Base-by-base conservation (phyloP, 92 coral and sea anemone species). In the Scolanthus callimorphus region DNA sequence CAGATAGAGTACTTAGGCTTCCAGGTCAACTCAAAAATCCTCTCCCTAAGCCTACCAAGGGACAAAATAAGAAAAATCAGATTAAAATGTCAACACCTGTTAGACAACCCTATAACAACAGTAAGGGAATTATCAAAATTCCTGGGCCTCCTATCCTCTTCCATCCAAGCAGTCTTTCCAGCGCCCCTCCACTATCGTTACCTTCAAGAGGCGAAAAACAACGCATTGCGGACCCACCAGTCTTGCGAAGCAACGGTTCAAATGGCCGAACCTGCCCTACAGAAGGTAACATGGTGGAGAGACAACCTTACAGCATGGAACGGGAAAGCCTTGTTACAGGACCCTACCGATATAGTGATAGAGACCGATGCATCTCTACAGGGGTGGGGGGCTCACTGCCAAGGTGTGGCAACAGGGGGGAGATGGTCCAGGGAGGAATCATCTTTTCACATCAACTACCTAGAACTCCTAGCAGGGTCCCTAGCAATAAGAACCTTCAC, bases 311-410 rank as follows among this genome's bases (percentile, higher is more conserved):
- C 49, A 15, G 76, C 65, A 11, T 76, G 83, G 71, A 76, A 76
- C 19, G 70, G 76, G 27, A 68, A 41, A 41, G 62, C 82, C 58
- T 49, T 76, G 8, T 29, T 76, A 15, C 74, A 57, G 4, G 39
- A 65, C 20, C 24, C 81, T 27, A 65, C 74, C 51, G 74, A 74
- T 25, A 45, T 65, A 19, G 64, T 67, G 20, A 74, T 74, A 54
- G 73, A 76, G 53, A 68, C 83, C n/a, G 77, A 68, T 67, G 77
- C 83, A 6, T 76, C 83, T n/a, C 75, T 21, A 23, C 45, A 68
- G 49, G 77, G 76, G 0, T 72, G 69, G 76, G 82, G 82, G 11
- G 84, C 71, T 10, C 46, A 70, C 46, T 70, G 77, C 72, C 63
- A 69, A 29, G 78, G 77, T 1, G 59, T 76, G 30, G 47, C 70